Base-by-base conservation (phyloP, 1,140 invertebrate genomes). In the Nasonia giraulti region DNA sequence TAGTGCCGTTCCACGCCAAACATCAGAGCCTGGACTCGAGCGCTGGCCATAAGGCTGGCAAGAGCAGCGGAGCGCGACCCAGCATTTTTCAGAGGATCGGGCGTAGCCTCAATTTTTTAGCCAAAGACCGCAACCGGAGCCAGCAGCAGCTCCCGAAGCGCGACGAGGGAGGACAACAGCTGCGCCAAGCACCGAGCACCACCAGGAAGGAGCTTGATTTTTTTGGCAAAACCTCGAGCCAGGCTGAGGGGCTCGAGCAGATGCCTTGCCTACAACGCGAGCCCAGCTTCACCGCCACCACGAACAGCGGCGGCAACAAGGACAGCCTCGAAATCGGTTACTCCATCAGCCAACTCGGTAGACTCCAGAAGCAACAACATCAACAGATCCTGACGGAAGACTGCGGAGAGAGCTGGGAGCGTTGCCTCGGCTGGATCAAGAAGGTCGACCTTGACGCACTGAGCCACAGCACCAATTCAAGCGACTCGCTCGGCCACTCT, bases 281-380 rank as follows among this genome's bases (percentile, higher is more conserved):
- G 83, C 27, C 55, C 55, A 40, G 80, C 88, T 17, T 87, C 89
- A 47, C 87, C 14, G 85, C 86, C 1, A 55, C 33, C 23, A 79
- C 31, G n/a, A 81, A 12, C n/a, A 75, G 74, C 10, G 90, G 88
- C 80, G 88, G 87, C 20, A 90, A 91, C 47, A 90, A 87, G 62
- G 91, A 91, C 79, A 91, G 91, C 78, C 66, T 91, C 17, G 90
- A 92, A 66, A 90, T 92, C 7, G 90, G 90, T 0, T 92, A 91
- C 33, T 91, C 90, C 7, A 89, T 90, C 55, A 92, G 90, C 66
- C 91, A 92, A 76, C 81, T 90, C 7, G 89, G 88, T 37, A 87
- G 87, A 85, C 44, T 89, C 12, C 89, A 90, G 68, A 80, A 87
- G 40, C 89, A 89, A 88, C 27, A 50, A 10, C 47, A 50, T 8